phyloP scores from a whole-genome alignment of 2,797 vertebrate genomes.

The Gymnothorax reevesii region DNA sequence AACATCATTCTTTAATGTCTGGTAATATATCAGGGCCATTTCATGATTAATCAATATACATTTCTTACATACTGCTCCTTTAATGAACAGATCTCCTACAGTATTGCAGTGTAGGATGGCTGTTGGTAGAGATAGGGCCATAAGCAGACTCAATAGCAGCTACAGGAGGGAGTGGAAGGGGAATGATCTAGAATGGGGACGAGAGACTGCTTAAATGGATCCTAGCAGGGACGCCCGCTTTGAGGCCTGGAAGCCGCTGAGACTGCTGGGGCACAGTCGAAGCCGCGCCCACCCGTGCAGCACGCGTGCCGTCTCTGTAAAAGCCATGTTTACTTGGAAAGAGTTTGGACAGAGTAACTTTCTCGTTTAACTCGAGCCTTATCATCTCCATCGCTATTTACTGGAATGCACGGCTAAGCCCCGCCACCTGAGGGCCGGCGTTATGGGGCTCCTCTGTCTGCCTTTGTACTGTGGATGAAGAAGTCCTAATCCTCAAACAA shows the following conservation, averaged over 20 bases:
- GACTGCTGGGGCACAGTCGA: neutral
- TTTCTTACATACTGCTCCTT: too few species aligned
- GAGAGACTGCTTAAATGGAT: neutral
- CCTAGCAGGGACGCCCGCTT: neutral
- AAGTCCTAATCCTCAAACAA: slow-evolving; percentile 85
- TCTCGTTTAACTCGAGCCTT: slow-evolving; percentile 57
- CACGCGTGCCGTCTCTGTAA: neutral
- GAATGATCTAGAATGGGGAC: neutral
- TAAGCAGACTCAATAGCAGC: neutral
- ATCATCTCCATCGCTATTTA: slow-evolving; percentile 61
- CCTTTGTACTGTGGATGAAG: slow-evolving; percentile 80
- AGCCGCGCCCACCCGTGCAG: too few species aligned
- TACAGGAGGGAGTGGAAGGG: neutral
- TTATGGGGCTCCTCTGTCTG: slow-evolving; percentile 64
- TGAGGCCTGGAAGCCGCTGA: neutral
- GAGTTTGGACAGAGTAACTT: slow-evolving; percentile 25
- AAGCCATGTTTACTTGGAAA: neutral
- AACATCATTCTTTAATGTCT: too few species aligned
- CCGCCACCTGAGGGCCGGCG: slow-evolving; percentile 65
- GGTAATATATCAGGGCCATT: too few species aligned
- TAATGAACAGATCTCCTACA: neutral
- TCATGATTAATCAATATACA: too few species aligned
- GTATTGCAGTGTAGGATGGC: neutral
- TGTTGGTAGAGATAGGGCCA: neutral
- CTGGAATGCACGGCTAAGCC: slow-evolving; percentile 66